Evolutionary conservation across 35 echinoderm and acorn worm species (phyloP), one percentile per base, ranked within the genome.

Genomic region (Diadema setosum): DNA sequence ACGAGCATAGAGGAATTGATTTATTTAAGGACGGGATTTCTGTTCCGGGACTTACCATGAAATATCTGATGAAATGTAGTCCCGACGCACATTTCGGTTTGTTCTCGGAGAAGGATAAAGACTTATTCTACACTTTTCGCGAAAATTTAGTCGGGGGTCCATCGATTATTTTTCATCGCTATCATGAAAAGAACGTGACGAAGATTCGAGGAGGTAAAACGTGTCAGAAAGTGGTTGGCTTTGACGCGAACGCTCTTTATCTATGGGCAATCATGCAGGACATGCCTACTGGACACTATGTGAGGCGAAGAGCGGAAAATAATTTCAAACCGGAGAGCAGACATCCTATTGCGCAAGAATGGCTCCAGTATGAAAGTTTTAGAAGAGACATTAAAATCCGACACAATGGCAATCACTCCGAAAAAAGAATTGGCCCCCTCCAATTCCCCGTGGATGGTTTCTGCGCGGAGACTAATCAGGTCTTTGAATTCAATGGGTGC

Each of bases 211-310:
- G 46, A 39, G 58, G 60, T 24, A 78, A 91, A 43, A 1, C 36
- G 52, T 91, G 83, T 65, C 15, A 85, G 25, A 43, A 86, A 80
- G 49, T 85, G 8, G 3, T 91, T 11, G 84, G 78, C 37, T 93
- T 93, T 40, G 91, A 93, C 75, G 91, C 91, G 31, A 93, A 93
- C 35, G 78, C 91, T 0, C 36, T 93, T 4, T 93, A 93, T 29
- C 63, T 93, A 8, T 69, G 50, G 31, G 52, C 84, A 45, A 25
- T 82, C 12, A 88, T 63, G 75, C 85, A 88, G 44, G 8, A 82
- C 18, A 86, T 91, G 89, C 91, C 91, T 23, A 92, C 70, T 2
- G 90, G 90, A 2, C 23, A 87, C 29, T 50, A 44, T 16, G 24
- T 85, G 32, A 73, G 83, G 37, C 83, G 90, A 45, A 80, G 32